phyloP scores from a whole-genome alignment of 2,797 vertebrate genomes.

The Aphelocoma californica region DNA sequence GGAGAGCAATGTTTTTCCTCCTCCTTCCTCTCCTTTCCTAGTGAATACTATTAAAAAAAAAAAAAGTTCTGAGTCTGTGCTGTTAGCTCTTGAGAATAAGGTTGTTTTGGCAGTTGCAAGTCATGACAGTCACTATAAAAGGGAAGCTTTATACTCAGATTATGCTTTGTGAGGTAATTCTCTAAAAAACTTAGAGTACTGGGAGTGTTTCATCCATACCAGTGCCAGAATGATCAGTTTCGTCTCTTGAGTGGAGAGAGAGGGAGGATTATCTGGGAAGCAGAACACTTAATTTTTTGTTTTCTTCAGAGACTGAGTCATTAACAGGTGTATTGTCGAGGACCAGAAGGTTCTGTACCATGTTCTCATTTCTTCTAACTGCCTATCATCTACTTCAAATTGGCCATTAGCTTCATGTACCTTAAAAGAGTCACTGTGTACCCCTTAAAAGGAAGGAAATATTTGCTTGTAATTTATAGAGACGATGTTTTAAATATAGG shows the following conservation, averaged over 20 bases:
- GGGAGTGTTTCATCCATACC: background rate
- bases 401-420: background rate
- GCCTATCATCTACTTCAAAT: background rate
- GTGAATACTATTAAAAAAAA: background rate
- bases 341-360: background rate
- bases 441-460: background rate
- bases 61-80: background rate
- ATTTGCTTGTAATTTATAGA: background rate
- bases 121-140: background rate
- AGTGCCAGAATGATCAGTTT: background rate
- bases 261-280: background rate
- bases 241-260: background rate
- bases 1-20: background rate
- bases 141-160: constrained; percentile 3
- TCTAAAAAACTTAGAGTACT: background rate
- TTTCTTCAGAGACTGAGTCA: background rate
- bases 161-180: constrained; percentile 13
- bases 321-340: background rate
- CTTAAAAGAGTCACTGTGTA: background rate
- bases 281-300: background rate
- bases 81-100: background rate
- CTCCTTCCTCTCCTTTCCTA: background rate
- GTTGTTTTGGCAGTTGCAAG: constrained; percentile 29
- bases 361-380: background rate
- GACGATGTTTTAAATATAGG: background rate